Percentiles rank a stretch among this genome's conserved stretches.
Conservation (phyloP, 2,888 invertebrate genomes). For the Petrolisthes manimaculis region DNA sequence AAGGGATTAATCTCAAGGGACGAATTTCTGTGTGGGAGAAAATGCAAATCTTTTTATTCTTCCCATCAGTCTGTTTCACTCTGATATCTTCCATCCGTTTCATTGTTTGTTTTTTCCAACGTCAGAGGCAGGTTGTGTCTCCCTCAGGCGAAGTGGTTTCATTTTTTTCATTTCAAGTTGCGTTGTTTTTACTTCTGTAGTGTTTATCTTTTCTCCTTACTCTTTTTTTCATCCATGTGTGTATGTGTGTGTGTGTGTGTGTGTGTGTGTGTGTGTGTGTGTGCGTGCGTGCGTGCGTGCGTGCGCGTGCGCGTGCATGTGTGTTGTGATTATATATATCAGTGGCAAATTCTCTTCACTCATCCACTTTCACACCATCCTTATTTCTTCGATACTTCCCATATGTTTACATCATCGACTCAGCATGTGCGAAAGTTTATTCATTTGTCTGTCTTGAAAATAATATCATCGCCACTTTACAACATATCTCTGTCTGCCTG, state of each 20-base stretch:
- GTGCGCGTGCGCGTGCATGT: too few species aligned
- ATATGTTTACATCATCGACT: neutral
- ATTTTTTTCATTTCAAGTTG: neutral
- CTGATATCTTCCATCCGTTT: neutral
- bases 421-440: neutral
- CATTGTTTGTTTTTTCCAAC: neutral
- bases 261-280: too few species aligned
- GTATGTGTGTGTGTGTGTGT: too few species aligned
- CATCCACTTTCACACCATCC: neutral
- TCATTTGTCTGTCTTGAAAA: neutral
- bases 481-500: neutral
- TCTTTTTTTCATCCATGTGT: neutral
- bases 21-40: neutral
- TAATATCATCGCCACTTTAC: neutral
- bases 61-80: neutral
- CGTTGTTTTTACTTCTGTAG: neutral
- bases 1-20: neutral
- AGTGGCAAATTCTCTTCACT: too few species aligned
- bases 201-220: neutral
- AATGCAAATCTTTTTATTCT: neutral
- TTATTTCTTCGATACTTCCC: neutral
- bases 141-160: neutral
- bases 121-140: neutral
- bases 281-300: too few species aligned
- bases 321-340: too few species aligned